Base-by-base conservation (phyloP, 2,113 vertebrate species). In the Peromyscus maniculatus region DNA sequence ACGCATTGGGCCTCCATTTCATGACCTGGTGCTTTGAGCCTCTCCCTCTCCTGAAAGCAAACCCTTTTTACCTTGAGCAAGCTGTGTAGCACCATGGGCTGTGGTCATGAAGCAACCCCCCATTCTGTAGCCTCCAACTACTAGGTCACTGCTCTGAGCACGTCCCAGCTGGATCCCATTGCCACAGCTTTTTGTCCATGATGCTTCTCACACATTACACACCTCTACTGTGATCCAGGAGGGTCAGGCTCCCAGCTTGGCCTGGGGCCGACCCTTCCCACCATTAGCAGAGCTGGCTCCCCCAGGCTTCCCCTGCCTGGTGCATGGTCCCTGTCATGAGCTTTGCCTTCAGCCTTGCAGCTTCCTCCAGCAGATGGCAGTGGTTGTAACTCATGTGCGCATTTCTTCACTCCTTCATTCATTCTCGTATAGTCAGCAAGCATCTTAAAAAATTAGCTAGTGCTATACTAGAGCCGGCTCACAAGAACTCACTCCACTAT, bases 61-160 rank as follows among this genome's bases (percentile, higher is more conserved):
- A 69, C 55, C 62, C 46, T 84, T n/a, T n/a, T 33, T 33, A 11
- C 69, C 5, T 13, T 5, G 64, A 94, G 91, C 6, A 21, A 88
- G 83, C 92, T 89, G 90, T 39, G 43, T 9, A 2, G 74, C 3
- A 9, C 83, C 78, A 21, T 64, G 91, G 93, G 96, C 94, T 78
- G 75, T 46, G 79, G 59, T 94, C 43, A 69, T 31, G 52, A 74
- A 83, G 74, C 6, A 28, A 28, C 8, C 3, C 46, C 64, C 62
- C 43, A 39, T 7, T 67, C 16, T 0, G 13, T 64, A 52, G 64
- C 89, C 74, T 55, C 59, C 33, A 21, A 74, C 52, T 71, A 46
- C 96, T 67, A 0, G 12, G 84, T 95, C 83, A 46, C 83, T 83
- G 89, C 90, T 78, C 71, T n/a, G 88, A 94, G 95, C 92, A 75